Conservation (phyloP, 2,113 vertebrate genomes). For the Thamnophis sirtalis region DNA sequence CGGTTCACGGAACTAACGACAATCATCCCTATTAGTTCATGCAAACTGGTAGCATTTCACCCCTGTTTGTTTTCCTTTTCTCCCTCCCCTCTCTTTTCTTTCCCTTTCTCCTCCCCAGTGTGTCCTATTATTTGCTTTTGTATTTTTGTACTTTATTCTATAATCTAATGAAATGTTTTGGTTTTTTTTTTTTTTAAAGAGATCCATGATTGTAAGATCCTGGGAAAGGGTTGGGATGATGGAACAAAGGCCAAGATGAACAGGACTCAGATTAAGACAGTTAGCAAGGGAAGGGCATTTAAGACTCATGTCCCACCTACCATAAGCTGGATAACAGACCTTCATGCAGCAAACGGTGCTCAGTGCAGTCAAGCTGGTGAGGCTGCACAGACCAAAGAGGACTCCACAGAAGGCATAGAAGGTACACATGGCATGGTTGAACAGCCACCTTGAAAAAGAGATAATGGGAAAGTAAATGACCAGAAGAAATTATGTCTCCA, state of each 20-base stretch:
- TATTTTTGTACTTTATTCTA: too few relatives aligned
- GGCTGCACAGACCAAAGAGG: slow-evolving; percentile 81
- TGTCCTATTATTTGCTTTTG: too few relatives aligned
- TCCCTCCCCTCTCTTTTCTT: too few relatives aligned
- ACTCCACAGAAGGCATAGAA: slow-evolving; percentile 82
- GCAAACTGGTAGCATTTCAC: too few relatives aligned
- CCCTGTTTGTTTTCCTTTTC: too few relatives aligned
- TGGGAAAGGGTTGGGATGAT: background rate
- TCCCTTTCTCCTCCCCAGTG: too few relatives aligned
- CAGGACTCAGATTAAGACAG: background rate
- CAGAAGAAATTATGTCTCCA: background rate
- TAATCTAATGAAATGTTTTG: too few relatives aligned
- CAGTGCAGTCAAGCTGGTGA: slow-evolving; percentile 78
- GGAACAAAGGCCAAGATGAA: background rate
- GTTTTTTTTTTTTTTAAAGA: background rate
- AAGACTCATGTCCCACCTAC: slow-evolving; percentile 52
- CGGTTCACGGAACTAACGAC: too few relatives aligned
- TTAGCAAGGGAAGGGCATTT: background rate
- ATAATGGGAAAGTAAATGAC: background rate
- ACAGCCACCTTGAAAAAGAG: slow-evolving; percentile 76
- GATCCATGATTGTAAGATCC: background rate
- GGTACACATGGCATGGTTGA: slow-evolving; percentile 62
- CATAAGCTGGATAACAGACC: slow-evolving; percentile 80
- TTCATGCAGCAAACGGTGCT: slow-evolving; percentile 85
- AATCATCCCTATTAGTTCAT: too few relatives aligned